phyloP scores from a whole-genome alignment of 2,888 invertebrate genomes.

The Troides helena region DNA sequence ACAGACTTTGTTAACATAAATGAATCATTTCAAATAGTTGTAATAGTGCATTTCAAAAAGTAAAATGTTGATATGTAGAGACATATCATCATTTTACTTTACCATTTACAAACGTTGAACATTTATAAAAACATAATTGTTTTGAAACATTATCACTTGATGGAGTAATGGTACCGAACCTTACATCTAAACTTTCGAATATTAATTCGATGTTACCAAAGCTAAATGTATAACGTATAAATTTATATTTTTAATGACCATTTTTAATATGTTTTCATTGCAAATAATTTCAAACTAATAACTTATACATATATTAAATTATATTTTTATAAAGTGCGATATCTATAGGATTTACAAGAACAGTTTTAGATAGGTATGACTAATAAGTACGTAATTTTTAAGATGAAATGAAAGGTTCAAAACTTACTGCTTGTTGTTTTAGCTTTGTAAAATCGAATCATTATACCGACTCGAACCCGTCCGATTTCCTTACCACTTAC shows the following conservation, averaged over 20 bases:
- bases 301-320: too few relatives aligned
- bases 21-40: not conserved
- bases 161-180: constrained; percentile 48
- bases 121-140: not conserved
- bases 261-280: not conserved
- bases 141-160: constrained; percentile 29
- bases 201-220: constrained; percentile 48
- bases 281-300: constrained; percentile 14
- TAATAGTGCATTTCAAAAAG: not conserved
- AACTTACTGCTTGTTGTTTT: not conserved
- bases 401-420: not conserved
- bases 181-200: constrained; percentile 54
- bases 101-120: not conserved
- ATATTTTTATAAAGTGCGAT: too few relatives aligned
- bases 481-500: constrained; percentile 14
- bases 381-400: not conserved
- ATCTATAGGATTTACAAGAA: too few relatives aligned
- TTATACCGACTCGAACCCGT: constrained; percentile 3
- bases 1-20: too few relatives aligned
- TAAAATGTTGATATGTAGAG: too few relatives aligned
- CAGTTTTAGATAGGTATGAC: not conserved
- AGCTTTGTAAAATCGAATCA: constrained; percentile 18
- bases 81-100: not conserved
- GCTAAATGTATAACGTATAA: constrained; percentile 23
- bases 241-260: not conserved